A percentile compares a stretch with the other conserved stretches of the same genome.
These are phyloP conservation scores for Morpho deidamia DNA, from an alignment of 2,888 invertebrate genomes.

Conservation along the genomic window DNA sequence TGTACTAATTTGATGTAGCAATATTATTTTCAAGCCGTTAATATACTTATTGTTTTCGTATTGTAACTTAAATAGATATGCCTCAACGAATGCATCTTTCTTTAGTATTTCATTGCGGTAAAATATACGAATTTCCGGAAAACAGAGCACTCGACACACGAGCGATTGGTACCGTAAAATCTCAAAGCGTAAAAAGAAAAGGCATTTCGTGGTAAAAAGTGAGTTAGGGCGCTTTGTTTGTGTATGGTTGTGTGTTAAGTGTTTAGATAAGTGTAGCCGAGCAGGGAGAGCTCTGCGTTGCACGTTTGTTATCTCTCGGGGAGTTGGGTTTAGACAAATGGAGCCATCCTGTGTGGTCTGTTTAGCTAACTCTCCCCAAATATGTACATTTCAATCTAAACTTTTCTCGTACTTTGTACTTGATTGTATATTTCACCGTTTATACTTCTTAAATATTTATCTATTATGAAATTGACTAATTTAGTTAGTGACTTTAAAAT, in stretches of 20 bases:
- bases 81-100: constrained; percentile 51
- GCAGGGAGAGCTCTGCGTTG: constrained; percentile 45
- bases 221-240: constrained; percentile 72
- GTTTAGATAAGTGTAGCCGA: constrained; percentile 76
- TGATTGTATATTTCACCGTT: no score
- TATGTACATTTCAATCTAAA: constrained; percentile 46
- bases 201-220: constrained; percentile 71
- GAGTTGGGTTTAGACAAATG: constrained; percentile 65
- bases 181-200: constrained; percentile 68
- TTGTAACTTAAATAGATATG: constrained; percentile 54
- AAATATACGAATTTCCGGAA: constrained; percentile 68
- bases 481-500: no score
- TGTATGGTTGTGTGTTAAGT: constrained; percentile 69
- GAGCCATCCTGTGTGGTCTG: constrained; percentile 75
- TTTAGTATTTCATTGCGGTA: constrained; percentile 58
- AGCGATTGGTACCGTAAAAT: constrained; percentile 59
- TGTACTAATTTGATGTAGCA: no score
- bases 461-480: no score
- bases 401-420: neutral
- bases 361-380: constrained; percentile 60
- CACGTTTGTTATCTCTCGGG: constrained; percentile 72
- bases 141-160: constrained; percentile 67
- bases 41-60: constrained; percentile 27
- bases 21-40: no score
- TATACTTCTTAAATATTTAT: no score